Evolutionary conservation across 2,888 invertebrate species (phyloP).

Genomic region (Diabrotica balteata): DNA sequence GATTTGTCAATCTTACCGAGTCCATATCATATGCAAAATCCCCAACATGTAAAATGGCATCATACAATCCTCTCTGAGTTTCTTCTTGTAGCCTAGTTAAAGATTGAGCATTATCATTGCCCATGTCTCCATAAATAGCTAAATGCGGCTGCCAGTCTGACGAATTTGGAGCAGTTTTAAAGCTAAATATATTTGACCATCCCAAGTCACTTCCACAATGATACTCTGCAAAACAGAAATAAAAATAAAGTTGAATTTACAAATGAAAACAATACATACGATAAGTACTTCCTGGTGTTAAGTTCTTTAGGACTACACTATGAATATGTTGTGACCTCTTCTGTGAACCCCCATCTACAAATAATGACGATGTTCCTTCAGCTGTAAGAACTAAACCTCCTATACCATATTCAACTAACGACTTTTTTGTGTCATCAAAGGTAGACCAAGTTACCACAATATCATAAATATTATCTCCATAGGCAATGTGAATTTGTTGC

Average conservation of each 20-base stretch:
- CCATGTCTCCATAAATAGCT: constrained; percentile 94
- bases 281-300: constrained; percentile 71
- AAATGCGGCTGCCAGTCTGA: constrained; percentile 79
- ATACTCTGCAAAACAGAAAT: constrained; percentile 67
- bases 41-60: constrained; percentile 89
- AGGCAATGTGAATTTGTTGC: constrained; percentile 73
- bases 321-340: constrained; percentile 79
- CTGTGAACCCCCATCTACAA: constrained; percentile 76
- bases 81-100: constrained; percentile 85
- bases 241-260: neutral
- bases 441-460: constrained; percentile 88
- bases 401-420: constrained; percentile 79
- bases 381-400: constrained; percentile 65
- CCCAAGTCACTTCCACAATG: constrained; percentile 81
- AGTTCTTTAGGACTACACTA: constrained; percentile 69
- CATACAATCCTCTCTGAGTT: constrained; percentile 78
- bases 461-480: constrained; percentile 71
- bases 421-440: constrained; percentile 69
- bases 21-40: constrained; percentile 97
- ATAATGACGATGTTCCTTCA: constrained; percentile 67
- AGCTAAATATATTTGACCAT: constrained; percentile 83
- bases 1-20: constrained; percentile 59
- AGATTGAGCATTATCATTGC: constrained; percentile 89
- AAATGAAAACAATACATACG: constrained; percentile 57
- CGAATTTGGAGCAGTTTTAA: constrained; percentile 73